Percentiles rank a stretch among this genome's conserved stretches.
These are phyloP conservation scores for Lasioglossum pauxillum DNA, from an alignment of 2,888 invertebrate genomes.

Conservation along the genomic window DNA sequence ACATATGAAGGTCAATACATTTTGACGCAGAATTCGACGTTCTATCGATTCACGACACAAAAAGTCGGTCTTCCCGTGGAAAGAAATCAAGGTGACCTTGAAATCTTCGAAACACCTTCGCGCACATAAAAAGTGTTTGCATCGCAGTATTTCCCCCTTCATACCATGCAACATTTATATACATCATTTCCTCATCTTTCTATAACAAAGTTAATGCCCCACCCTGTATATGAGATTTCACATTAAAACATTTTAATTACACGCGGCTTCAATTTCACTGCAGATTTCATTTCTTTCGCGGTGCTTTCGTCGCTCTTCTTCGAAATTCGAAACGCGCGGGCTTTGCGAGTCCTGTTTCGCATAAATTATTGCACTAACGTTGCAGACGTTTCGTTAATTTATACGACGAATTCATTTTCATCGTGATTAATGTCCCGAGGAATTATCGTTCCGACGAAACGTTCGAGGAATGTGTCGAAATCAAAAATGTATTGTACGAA, in stretches of 20 bases:
- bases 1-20: no score
- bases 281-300: neutral
- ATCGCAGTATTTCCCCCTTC: no score
- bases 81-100: no score
- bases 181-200: no score
- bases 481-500: neutral
- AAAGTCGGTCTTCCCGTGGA: no score
- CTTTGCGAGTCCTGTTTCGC: neutral
- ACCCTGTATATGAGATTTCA: neutral
- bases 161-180: no score
- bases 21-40: no score
- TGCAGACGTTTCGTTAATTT: neutral
- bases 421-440: neutral
- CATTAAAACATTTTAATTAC: neutral
- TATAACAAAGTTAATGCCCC: no score
- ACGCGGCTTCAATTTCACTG: neutral
- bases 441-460: neutral
- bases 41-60: no score
- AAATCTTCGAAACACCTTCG: no score
- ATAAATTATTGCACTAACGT: neutral
- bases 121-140: no score
- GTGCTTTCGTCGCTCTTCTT: neutral
- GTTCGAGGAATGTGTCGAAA: neutral
- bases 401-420: neutral
- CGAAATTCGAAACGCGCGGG: neutral